phyloP scores from a whole-genome alignment of 2,888 invertebrate species.

The Lasius fuliginosus region DNA sequence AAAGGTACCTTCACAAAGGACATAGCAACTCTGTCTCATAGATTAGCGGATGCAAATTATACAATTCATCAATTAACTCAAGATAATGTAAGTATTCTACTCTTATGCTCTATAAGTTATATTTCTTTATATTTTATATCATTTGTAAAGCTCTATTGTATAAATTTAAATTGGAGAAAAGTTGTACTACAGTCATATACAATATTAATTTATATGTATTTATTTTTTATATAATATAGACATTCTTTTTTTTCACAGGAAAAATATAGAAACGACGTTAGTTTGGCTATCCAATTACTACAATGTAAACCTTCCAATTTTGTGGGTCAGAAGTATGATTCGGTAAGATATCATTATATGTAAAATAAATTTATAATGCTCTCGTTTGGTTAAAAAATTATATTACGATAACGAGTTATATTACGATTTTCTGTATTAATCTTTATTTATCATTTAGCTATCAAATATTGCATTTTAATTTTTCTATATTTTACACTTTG shows the following conservation, averaged over 20 bases:
- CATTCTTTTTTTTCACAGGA: slow-evolving; percentile 89
- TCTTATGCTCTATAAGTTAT: not conserved
- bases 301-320: slow-evolving; percentile 98
- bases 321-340: slow-evolving; percentile 96
- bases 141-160: not conserved
- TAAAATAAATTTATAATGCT: not conserved
- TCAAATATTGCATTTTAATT: not conserved
- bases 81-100: slow-evolving; percentile 91
- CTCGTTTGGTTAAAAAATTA: not conserved
- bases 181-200: not conserved
- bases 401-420: not conserved
- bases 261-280: slow-evolving; percentile 97
- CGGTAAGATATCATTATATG: slow-evolving; percentile 88
- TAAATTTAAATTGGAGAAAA: slow-evolving; percentile 20
- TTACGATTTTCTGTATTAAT: not conserved
- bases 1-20: slow-evolving; percentile 95
- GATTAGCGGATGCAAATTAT: slow-evolving; percentile 94
- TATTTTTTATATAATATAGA: slow-evolving; percentile 6
- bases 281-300: slow-evolving; percentile 96
- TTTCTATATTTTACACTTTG: slow-evolving; percentile 4
- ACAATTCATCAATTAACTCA: slow-evolving; percentile 93
- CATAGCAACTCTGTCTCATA: slow-evolving; percentile 93
- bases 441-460: not conserved
- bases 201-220: slow-evolving; percentile 5
- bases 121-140: not conserved